Evolutionary conservation across 2,113 vertebrate species (phyloP), one percentile per base, ranked within the genome.

Genomic region (Vanacampus margaritifer): DNA sequence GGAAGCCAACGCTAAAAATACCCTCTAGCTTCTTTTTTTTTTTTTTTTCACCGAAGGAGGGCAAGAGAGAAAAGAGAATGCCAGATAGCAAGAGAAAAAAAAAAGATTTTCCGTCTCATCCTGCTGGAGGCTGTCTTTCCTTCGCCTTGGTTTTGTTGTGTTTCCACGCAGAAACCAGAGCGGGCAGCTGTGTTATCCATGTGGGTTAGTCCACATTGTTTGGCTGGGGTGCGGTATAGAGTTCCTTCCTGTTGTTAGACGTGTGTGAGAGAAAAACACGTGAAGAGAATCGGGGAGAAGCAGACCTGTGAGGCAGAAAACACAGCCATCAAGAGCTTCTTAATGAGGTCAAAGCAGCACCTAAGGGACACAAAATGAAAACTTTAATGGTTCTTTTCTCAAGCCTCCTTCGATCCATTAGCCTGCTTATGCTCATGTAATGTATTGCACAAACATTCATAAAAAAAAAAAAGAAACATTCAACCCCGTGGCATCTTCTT

Each of bases 1-100:
- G 81, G 62, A 73, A 78, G 71, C 80, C 72, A 78, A 76, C 64
- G 72, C 84, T 88, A 89, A 89, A 89, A 89, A 91, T 90, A 90
- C 84, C 89, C 80, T 77, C 58, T 59, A 74, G 80, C 75, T 79
- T 79, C 84, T 75, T 45, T 45, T 81, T 79, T 46, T 46, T 79
- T 81, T 19, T 32, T 77, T 74, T 71, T 56, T 57, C 76, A 75
- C 64, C 48, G n/a, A 58, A 61, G 71, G 65, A 75, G 39, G 43
- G 39, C 68, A 67, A 17, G 50, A 74, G 53, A 69, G 61, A 64
- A 69, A 75, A 62, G 70, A 67, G 65, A 66, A 65, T n/a, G 63
- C 21, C 12, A 68, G 65, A 75, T 69, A 67, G 72, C 63, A 79
- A 43, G 23, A 71, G 50, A 73, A 75, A 75, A 72, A 60, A 37